Percentiles rank a stretch among this genome's conserved stretches.
Evolutionary conservation across 2,888 invertebrate genomes (phyloP).

Genomic region (Lasioglossum calceatum): DNA sequence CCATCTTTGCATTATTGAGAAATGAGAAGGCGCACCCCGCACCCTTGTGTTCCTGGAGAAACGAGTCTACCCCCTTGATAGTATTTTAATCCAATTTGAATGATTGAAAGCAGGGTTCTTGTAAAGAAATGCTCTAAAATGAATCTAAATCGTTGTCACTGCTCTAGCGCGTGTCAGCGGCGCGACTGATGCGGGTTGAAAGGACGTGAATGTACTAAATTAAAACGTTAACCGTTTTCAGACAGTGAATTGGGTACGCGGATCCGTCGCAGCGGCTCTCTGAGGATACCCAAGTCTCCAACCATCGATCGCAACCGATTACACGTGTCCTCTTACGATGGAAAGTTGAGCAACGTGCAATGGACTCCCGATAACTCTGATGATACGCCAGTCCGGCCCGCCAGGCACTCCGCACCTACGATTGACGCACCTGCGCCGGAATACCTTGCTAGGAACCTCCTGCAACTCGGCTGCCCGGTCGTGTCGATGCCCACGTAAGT

Average conservation of each 20-base stretch:
- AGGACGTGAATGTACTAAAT: not conserved
- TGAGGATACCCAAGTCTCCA: slow-evolving; percentile 70
- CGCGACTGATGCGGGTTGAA: not conserved
- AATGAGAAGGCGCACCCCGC: too few relatives aligned
- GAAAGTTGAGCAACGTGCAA: slow-evolving; percentile 42
- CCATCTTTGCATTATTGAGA: too few relatives aligned
- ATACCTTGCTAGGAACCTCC: slow-evolving; percentile 79
- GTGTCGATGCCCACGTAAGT: slow-evolving; percentile 82
- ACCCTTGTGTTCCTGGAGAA: too few relatives aligned
- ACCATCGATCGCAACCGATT: slow-evolving; percentile 62
- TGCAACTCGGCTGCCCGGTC: slow-evolving; percentile 81
- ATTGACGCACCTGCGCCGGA: slow-evolving; percentile 79
- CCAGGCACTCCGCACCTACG: slow-evolving; percentile 75
- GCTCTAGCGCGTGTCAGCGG: not conserved
- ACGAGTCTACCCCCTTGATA: too few relatives aligned
- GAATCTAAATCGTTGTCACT: too few relatives aligned
- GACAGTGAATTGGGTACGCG: slow-evolving; percentile 75
- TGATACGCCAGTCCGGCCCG: slow-evolving; percentile 61
- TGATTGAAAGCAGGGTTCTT: too few relatives aligned
- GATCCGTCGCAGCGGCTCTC: slow-evolving; percentile 74
- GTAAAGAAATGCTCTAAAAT: too few relatives aligned
- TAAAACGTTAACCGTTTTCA: slow-evolving; percentile 53
- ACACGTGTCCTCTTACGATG: slow-evolving; percentile 56
- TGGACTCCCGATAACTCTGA: slow-evolving; percentile 44
- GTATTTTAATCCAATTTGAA: too few relatives aligned